A percentile compares a stretch with the other conserved stretches of the same genome.
Evolutionary conservation across 2,888 invertebrate species (phyloP).

Genomic region (Tineola bisselliella): DNA sequence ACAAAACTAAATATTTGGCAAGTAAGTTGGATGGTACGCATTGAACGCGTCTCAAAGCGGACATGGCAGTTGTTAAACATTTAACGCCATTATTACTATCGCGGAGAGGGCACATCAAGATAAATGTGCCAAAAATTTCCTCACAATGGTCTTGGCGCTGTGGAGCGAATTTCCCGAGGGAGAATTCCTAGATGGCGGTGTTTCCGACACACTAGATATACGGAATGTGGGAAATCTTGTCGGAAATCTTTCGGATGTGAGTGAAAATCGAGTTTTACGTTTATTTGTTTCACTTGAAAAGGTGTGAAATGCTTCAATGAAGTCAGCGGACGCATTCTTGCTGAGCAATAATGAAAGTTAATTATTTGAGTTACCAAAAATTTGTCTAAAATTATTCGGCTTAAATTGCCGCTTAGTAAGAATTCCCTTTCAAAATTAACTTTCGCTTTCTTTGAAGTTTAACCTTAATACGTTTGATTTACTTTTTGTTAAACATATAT

Average conservation of each 20-base stretch:
- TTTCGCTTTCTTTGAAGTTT: neutral
- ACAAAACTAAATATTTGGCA: neutral
- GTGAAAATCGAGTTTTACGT: constrained; percentile 26
- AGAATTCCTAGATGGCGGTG: constrained; percentile 13
- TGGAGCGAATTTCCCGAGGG: constrained; percentile 7
- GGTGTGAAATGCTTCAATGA: neutral
- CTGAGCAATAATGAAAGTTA: neutral
- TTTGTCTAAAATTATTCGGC: neutral
- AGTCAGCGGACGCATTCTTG: neutral
- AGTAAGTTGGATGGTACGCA: constrained; percentile 17
- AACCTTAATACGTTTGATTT: neutral
- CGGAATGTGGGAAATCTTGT: constrained; percentile 36
- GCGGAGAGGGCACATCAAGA: constrained; percentile 23
- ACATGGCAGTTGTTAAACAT: constrained; percentile 38
- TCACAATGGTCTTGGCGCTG: constrained; percentile 6
- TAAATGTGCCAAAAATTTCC: constrained; percentile 18
- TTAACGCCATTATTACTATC: constrained; percentile 36
- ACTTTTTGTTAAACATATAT: neutral
- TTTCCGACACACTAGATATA: constrained; percentile 13
- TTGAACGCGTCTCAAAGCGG: constrained; percentile 36
- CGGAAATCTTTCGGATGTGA: constrained; percentile 38
- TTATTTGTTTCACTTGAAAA: constrained; percentile 23
- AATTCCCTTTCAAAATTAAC: neutral
- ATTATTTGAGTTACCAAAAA: neutral
- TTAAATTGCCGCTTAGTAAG: neutral